Evolutionary conservation across 2,888 invertebrate species (phyloP), one percentile per base, ranked within the genome.

Genomic region (Congeria kusceri): DNA sequence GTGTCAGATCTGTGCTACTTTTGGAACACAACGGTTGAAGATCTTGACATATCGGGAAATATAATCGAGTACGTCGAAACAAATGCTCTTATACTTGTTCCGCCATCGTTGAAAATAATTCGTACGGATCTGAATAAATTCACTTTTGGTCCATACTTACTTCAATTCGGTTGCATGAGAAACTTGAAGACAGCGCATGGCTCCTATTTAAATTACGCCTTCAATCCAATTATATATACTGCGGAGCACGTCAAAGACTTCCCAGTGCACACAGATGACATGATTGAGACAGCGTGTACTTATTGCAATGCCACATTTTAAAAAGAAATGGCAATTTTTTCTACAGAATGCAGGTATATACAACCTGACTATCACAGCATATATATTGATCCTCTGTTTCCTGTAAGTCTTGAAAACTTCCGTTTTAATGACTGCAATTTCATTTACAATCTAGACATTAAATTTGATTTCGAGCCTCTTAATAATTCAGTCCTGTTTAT

Each of bases 1-100:
- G 57, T 61, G 20, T 46, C 57, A n/a, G 76, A 82, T 46, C n/a
- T 82, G 3, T 79, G 82, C 53, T 82, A 61, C 46, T 28, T 82
- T 3, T 18, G 58, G 28, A 82, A 82, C 57, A 79, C 76, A 49
- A 63, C 65, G 3, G 20, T 82, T 11, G 47, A 29, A 32, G 76
- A 76, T 58, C 5, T 82, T 27, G 53, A 56, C 13, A 4, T 82
- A 1, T 56, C 56, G 23, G 68, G 59, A 11, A 78, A 78, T 58
- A 49, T 75, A 23, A 57, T 82, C 0, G 47, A 58, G n/a, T 15
- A 57, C 7, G 3, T 79, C 11, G 78, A 78, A 44, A 56, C 47
- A 20, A 73, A 79, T 58, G 47, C 64, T 0, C 0, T 56, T 4
- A n/a, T 59, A 20, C 28, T 76, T 20, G 13, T 73, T 0, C 78